These are phyloP conservation scores for Poeciliopsis infans DNA, from an alignment of 2,797 vertebrate genomes.

Conservation along the genomic window DNA sequence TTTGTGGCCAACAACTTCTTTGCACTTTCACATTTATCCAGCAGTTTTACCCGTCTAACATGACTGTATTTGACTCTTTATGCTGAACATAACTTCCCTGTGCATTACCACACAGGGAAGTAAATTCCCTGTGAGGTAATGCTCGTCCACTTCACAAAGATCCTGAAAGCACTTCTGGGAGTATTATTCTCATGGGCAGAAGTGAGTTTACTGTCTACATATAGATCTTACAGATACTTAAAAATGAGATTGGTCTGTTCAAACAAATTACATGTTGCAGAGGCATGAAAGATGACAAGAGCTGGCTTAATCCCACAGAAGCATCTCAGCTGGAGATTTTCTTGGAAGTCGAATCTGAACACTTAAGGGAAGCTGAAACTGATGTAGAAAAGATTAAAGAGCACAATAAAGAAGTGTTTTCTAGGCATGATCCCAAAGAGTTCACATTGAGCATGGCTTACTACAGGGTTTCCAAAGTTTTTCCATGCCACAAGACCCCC, in stretches of 20 bases:
- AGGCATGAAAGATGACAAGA: conserved; percentile 43
- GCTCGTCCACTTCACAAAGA: conserved; percentile 18
- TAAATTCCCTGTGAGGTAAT: conserved; percentile 21
- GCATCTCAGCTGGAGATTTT: conserved; percentile 42
- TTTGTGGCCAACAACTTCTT: conserved; percentile 1
- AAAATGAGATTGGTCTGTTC: conserved; percentile 56
- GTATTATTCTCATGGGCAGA: conserved; percentile 49
- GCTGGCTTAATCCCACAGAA: conserved; percentile 44
- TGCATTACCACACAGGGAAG: too few relatives aligned
- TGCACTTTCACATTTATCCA: conserved; percentile 25
- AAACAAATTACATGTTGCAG: conserved; percentile 64
- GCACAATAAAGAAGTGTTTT: neutral
- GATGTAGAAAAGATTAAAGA: neutral
- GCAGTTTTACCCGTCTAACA: conserved; percentile 16
- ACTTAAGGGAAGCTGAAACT: neutral
- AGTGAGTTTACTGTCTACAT: conserved; percentile 24
- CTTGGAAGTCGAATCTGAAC: conserved; percentile 2
- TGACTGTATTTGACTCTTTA: conserved; percentile 37
- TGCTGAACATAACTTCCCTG: conserved; percentile 27
- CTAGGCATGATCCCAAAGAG: conserved; percentile 11
- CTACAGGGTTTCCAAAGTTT: conserved; percentile 3
- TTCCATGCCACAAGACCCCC: too few relatives aligned
- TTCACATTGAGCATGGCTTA: conserved; percentile 14
- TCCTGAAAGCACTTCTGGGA: conserved; percentile 24
- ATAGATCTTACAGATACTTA: conserved; percentile 40